Evolutionary conservation across 2,888 invertebrate species (phyloP).

Genomic region (Leptopterna dolabrata): DNA sequence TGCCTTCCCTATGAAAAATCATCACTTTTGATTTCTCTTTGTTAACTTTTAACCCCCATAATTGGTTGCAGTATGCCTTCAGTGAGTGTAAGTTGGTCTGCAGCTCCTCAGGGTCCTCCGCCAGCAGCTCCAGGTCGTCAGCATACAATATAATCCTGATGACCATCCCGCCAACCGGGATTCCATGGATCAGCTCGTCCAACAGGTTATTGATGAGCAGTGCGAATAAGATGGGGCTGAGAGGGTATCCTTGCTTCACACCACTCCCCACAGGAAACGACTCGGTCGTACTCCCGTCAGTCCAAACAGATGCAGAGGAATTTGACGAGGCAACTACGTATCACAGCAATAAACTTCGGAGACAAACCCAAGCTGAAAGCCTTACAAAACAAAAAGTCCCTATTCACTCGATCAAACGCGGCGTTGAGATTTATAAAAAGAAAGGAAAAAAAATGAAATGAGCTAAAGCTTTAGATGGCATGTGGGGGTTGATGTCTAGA

Average conservation of each 20-base stretch:
- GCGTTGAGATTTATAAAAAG: too few relatives aligned
- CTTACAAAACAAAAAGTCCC: too few relatives aligned
- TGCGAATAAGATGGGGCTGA: slow-evolving; percentile 4
- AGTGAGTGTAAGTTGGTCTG: not conserved
- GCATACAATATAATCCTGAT: not conserved
- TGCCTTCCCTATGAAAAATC: not conserved
- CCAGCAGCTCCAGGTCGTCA: not conserved
- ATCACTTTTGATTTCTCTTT: not conserved
- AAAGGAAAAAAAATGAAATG: too few relatives aligned
- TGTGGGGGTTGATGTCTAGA: too few relatives aligned
- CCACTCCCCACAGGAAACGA: not conserved
- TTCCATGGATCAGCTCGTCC: not conserved
- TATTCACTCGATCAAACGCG: too few relatives aligned
- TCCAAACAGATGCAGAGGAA: too few relatives aligned
- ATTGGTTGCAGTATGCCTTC: not conserved
- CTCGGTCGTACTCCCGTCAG: not conserved
- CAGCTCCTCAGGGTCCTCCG: not conserved
- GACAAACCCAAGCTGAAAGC: too few relatives aligned
- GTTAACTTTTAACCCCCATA: not conserved
- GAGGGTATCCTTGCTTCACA: slow-evolving; percentile 10
- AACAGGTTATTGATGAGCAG: not conserved
- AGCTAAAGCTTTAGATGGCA: too few relatives aligned
- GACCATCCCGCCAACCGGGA: not conserved
- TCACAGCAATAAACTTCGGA: too few relatives aligned
- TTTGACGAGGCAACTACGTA: too few relatives aligned